phyloP scores from a whole-genome alignment of 2,888 invertebrate species.

The Melipona beecheii region DNA sequence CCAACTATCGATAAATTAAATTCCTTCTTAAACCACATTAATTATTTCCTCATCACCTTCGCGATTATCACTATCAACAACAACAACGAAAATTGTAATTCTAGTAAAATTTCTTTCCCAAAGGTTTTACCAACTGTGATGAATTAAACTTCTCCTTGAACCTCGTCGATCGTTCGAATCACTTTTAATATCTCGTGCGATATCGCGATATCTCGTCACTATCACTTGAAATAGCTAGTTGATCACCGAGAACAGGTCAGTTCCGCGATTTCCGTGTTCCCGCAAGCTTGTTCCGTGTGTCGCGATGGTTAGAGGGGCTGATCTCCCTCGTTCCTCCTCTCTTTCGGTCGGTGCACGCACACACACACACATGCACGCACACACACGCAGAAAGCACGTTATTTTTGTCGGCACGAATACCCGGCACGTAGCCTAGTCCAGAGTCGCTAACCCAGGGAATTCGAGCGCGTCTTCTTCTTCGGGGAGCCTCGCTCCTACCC shows the following conservation, averaged over 20 bases:
- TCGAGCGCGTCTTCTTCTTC: conserved; percentile 70
- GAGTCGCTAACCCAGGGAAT: conserved; percentile 76
- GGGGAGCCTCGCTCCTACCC: conserved; percentile 46
- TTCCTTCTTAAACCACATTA: too few relatives aligned
- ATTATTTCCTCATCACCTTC: too few relatives aligned
- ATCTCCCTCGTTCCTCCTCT: conserved; percentile 41
- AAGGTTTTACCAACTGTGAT: not conserved
- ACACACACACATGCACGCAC: conserved; percentile 65
- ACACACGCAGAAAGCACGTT: conserved; percentile 80
- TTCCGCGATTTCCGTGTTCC: conserved; percentile 53
- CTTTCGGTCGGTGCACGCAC: conserved; percentile 62
- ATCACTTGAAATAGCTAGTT: not conserved
- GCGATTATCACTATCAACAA: too few relatives aligned
- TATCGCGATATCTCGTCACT: too few relatives aligned
- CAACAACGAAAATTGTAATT: too few relatives aligned
- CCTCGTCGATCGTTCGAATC: too few relatives aligned
- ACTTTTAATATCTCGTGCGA: not conserved
- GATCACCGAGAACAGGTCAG: conserved; percentile 44
- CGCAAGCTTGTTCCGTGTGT: conserved; percentile 34
- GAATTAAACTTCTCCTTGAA: not conserved
- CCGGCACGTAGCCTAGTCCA: conserved; percentile 71
- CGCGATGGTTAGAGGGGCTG: conserved; percentile 26
- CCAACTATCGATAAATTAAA: too few relatives aligned
- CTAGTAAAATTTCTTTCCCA: not conserved
- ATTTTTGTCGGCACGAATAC: conserved; percentile 84